Base-by-base conservation (phyloP, 64 coral and sea anemone species). In the Cladopsammia gracilis region DNA sequence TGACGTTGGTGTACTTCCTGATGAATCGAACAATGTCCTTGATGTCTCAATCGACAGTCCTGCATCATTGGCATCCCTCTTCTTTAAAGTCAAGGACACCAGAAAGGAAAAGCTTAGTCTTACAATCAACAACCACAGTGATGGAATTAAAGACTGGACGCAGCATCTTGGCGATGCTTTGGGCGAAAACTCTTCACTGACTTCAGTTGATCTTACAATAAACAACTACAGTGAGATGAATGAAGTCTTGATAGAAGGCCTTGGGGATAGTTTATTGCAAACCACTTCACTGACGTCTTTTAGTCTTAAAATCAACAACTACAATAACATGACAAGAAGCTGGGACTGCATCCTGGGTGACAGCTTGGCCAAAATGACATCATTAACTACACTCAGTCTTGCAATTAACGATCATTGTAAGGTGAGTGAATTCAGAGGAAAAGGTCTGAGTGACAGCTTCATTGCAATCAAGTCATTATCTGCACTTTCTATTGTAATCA, bases 331-430 rank as follows among this genome's bases (percentile, higher is more conserved):
- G 6, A 0, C 0, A 48, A 13, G 1, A 16, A 4, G 19, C 4
- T 56, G 71, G 71, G 71, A 6, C 13, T 6, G 25, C 15, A 45
- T 13, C 19, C 3, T 75, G 71, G 71, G 2, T 48, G 1, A 49
- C 4, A 45, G 71, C 16, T 75, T 75, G 72, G 4, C 72, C 1
- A 50, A 75, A 15, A 47, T 8, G 13, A n/a, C 1, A 6, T 48
- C 72, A 19, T 48, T 75, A 6, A 75, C 72, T 75, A 22, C 46
- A 49, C 47, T 75, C 15, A 75, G 72, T 75, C 72, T 75, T 20
- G 53, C 53, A 56, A 56, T 56, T 4, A 12, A 56, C 53, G 53
- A 56, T 56, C 53, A 56, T 6, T 1, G 53, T 12, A 5, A 56
- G 5, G 53, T 4, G 53, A 56, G 53, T 1, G 12, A 7, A 4